Percentiles rank a stretch among this genome's conserved stretches.
These are phyloP conservation scores for Hyperopisus bebe DNA, from an alignment of 2,113 vertebrate species.

Conservation along the genomic window DNA sequence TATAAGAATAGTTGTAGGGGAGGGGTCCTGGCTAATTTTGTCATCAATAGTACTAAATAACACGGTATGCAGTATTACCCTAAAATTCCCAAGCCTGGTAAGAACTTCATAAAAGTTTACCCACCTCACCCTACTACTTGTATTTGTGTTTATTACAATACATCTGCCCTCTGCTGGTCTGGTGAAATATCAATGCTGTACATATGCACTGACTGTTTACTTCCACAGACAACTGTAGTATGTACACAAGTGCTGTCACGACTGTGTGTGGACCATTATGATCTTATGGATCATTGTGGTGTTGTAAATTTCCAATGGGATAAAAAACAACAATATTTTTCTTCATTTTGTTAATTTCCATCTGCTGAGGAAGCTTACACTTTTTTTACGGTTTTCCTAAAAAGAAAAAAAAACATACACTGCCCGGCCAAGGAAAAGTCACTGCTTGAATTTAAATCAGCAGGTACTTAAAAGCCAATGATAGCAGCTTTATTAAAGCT, in stretches of 20 bases:
- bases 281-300: neutral
- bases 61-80: neutral
- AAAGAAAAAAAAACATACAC: neutral
- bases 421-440: too few relatives aligned
- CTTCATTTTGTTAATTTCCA: neutral
- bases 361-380: neutral
- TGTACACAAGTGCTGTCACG: neutral
- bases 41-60: neutral
- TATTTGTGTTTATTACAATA: neutral
- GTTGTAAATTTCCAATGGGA: neutral
- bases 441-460: too few relatives aligned
- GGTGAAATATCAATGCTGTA: neutral
- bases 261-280: neutral
- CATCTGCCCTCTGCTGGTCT: neutral
- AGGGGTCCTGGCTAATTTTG: neutral
- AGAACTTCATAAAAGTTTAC: neutral
- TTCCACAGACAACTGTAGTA: neutral
- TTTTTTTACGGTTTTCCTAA: neutral
- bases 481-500: too few relatives aligned
- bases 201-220: neutral
- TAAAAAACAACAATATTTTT: neutral
- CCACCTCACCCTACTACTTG: neutral
- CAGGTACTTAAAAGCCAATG: too few relatives aligned
- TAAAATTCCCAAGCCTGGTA: neutral
- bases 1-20: neutral